Evolutionary conservation across 1,140 invertebrate species (phyloP).

Genomic region (Homalodisca vitripennis): DNA sequence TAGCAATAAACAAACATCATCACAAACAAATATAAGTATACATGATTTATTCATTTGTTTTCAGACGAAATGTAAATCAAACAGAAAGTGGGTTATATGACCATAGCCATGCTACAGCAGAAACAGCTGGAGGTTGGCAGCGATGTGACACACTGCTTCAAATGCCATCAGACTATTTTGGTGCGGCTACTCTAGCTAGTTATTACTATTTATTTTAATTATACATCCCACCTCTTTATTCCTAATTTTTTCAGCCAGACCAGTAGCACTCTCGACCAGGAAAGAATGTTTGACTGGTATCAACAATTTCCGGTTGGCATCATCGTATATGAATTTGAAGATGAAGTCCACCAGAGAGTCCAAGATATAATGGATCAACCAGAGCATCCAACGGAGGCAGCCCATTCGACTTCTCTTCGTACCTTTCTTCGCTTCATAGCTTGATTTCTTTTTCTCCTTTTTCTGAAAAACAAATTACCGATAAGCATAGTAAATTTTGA

Average conservation of each 20-base stretch:
- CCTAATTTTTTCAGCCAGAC: conserved; percentile 64
- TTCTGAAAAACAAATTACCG: not conserved
- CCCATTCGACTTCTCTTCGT: not conserved
- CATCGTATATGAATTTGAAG: conserved; percentile 48
- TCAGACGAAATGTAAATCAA: no score
- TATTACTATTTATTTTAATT: no score
- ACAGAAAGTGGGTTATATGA: no score
- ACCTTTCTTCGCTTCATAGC: not conserved
- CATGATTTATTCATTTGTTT: no score
- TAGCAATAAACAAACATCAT: no score
- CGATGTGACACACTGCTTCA: no score
- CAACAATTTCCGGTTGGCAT: conserved; percentile 50
- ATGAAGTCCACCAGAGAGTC: conserved; percentile 51
- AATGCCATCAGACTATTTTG: no score
- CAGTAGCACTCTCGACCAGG: conserved; percentile 61
- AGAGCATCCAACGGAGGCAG: not conserved
- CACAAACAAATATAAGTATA: no score
- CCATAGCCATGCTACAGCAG: no score
- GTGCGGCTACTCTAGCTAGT: no score
- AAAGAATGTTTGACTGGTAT: conserved; percentile 58
- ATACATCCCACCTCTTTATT: conserved; percentile 48
- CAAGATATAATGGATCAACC: conserved; percentile 35
- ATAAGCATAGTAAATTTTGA: no score
- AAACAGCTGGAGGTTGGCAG: no score
- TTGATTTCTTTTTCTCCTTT: not conserved